phyloP scores from a whole-genome alignment of 2,797 vertebrate genomes.

The Corythornis leucogaster region DNA sequence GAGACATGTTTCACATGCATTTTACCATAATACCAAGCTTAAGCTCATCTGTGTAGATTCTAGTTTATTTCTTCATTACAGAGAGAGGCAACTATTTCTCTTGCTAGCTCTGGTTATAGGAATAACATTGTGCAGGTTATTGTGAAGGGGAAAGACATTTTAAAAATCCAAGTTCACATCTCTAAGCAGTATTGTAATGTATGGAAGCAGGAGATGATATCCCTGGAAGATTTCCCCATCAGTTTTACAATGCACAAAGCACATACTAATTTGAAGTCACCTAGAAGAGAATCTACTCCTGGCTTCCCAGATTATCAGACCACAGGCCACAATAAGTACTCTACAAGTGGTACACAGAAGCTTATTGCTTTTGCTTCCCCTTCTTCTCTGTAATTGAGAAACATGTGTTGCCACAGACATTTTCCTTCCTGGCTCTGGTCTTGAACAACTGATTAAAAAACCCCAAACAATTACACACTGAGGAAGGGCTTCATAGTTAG shows the following conservation, averaged over 20 bases:
- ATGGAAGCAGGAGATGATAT: not conserved
- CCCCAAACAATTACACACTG: not conserved
- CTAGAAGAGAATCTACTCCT: not conserved
- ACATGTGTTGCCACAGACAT: not conserved
- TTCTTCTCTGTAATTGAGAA: not conserved
- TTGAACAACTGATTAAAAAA: not conserved
- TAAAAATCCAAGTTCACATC: not conserved
- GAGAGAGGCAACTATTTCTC: not conserved
- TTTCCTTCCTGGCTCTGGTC: not conserved
- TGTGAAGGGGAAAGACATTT: not conserved
- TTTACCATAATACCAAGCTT: not conserved
- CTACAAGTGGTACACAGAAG: not conserved
- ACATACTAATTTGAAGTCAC: not conserved
- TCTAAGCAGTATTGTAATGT: not conserved
- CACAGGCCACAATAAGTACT: not conserved
- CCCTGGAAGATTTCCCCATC: not conserved
- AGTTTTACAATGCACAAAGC: not conserved
- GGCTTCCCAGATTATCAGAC: not conserved
- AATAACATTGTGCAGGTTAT: not conserved
- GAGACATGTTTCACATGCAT: not conserved
- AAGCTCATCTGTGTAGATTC: not conserved
- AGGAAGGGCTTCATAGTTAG: not conserved
- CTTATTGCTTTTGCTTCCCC: not conserved
- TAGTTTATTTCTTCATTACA: not conserved
- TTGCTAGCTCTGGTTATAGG: not conserved